A percentile compares a stretch with the other conserved stretches of the same genome.
Conservation (phyloP, 2,797 vertebrate species). For the Botia kubotai region DNA sequence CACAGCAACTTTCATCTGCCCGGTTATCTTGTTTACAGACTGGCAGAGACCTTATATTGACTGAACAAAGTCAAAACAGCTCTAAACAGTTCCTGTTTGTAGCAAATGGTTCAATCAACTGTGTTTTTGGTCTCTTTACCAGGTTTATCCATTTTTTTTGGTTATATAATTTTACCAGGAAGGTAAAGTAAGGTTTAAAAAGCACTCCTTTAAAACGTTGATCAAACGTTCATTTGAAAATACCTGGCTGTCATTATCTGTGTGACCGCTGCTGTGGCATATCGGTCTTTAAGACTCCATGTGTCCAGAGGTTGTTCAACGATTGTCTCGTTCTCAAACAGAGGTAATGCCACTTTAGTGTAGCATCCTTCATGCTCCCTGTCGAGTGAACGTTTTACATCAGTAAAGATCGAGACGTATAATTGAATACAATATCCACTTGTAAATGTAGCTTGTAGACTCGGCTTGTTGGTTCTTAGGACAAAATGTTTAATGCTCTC, state of each 20-base stretch:
- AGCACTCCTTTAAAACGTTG: background rate
- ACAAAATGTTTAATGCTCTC: no score
- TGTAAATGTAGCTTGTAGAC: no score
- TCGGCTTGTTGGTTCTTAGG: no score
- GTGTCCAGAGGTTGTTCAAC: slow-evolving; percentile 89
- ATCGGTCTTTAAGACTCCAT: slow-evolving; percentile 79
- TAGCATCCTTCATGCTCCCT: slow-evolving; percentile 75
- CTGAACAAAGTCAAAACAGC: slow-evolving; percentile 57
- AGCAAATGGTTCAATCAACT: slow-evolving; percentile 13
- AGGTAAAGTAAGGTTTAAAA: background rate
- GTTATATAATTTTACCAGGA: background rate
- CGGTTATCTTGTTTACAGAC: slow-evolving; percentile 54
- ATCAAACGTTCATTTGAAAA: background rate
- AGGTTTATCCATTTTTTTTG: background rate
- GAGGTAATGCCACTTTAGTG: slow-evolving; percentile 83
- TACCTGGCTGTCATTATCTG: slow-evolving; percentile 88
- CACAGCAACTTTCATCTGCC: slow-evolving; percentile 24
- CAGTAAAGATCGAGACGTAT: background rate
- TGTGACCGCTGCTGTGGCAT: slow-evolving; percentile 74
- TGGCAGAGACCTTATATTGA: slow-evolving; percentile 34
- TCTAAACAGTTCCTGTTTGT: slow-evolving; percentile 8
- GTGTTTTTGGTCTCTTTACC: background rate
- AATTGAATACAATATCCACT: no score
- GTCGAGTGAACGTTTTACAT: background rate
- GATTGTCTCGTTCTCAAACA: slow-evolving; percentile 86